Conservation (phyloP, 2,113 vertebrate species). For the Nothocercus nigrocapillus region DNA sequence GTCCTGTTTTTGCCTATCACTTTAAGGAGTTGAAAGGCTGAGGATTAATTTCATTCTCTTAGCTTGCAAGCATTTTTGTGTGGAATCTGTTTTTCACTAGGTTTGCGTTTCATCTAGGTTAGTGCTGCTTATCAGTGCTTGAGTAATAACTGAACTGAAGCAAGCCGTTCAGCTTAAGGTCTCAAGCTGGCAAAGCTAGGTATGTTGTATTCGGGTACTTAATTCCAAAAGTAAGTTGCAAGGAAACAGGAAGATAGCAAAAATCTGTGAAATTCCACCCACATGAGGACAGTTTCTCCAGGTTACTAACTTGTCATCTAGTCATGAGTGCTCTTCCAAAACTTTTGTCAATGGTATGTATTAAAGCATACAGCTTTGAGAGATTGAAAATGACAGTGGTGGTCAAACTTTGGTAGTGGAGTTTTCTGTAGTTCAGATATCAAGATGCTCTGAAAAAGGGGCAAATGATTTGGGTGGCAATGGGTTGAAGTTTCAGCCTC, state of each 20-base stretch:
- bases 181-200: slow-evolving; percentile 48
- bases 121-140: slow-evolving; percentile 44
- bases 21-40: slow-evolving; percentile 66
- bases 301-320: background rate
- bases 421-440: background rate
- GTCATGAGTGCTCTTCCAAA: background rate
- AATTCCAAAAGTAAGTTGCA: background rate
- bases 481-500: background rate
- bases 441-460: background rate
- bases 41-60: slow-evolving; percentile 68
- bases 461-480: background rate
- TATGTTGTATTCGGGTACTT: background rate
- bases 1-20: slow-evolving; percentile 69
- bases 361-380: background rate
- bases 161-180: slow-evolving; percentile 48
- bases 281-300: background rate
- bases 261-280: background rate
- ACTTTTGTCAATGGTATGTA: background rate
- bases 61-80: slow-evolving; percentile 26
- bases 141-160: slow-evolving; percentile 63
- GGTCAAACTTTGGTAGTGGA: background rate
- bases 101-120: slow-evolving; percentile 63
- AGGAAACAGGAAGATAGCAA: background rate
- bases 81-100: slow-evolving; percentile 58
- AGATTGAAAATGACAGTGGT: background rate